Conservation (phyloP, 2,888 invertebrate genomes). For the Synergus umbraculus region DNA sequence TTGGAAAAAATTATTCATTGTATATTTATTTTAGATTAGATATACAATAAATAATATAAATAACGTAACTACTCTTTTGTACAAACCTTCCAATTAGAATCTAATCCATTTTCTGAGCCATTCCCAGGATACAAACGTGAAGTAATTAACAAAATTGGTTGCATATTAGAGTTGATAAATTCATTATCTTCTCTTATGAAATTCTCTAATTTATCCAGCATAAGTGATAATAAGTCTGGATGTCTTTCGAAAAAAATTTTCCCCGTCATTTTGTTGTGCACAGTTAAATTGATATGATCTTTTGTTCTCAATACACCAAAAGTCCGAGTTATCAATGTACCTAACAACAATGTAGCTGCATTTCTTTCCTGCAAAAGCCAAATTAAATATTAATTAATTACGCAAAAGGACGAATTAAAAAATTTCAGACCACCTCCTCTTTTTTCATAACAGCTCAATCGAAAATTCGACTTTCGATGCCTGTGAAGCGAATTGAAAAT, state of each 20-base stretch:
- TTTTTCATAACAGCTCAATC: too few species aligned
- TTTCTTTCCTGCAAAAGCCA: slow-evolving; percentile 84
- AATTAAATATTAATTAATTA: background rate
- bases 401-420: too few species aligned
- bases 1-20: too few species aligned
- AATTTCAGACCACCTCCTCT: too few species aligned
- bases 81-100: slow-evolving; percentile 83
- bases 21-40: too few species aligned
- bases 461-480: too few species aligned
- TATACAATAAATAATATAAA: too few species aligned
- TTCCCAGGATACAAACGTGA: slow-evolving; percentile 88
- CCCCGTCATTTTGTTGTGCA: slow-evolving; percentile 86
- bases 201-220: slow-evolving; percentile 77
- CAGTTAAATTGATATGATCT: slow-evolving; percentile 80
- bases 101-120: slow-evolving; percentile 76
- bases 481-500: too few species aligned
- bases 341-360: slow-evolving; percentile 90
- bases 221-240: slow-evolving; percentile 82
- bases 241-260: slow-evolving; percentile 89
- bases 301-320: slow-evolving; percentile 89
- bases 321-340: slow-evolving; percentile 89
- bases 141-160: slow-evolving; percentile 87
- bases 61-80: background rate
- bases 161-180: slow-evolving; percentile 82
- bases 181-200: slow-evolving; percentile 68